Percentiles rank a stretch among this genome's conserved stretches.
phyloP scores from a whole-genome alignment of 1,140 invertebrate species.

The Rhizoglyphus robini region DNA sequence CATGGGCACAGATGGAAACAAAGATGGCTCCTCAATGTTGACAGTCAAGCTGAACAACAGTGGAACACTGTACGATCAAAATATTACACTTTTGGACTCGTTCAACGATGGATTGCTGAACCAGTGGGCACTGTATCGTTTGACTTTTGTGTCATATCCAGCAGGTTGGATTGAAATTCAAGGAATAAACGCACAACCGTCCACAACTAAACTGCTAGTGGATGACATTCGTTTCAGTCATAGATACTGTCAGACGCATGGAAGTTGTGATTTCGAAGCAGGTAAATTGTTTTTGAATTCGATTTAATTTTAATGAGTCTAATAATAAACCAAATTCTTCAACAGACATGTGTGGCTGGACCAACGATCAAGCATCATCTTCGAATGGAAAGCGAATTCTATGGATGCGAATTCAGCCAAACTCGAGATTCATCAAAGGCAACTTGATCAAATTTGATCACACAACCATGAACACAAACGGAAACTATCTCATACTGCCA shows the following conservation, averaged over 20 bases:
- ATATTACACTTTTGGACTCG: background rate
- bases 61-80: background rate
- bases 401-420: background rate
- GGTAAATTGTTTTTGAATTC: background rate
- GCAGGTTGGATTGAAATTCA: background rate
- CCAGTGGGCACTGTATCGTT: background rate
- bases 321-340: background rate
- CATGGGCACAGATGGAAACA: background rate
- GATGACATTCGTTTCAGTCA: background rate
- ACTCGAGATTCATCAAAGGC: background rate
- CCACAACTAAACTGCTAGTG: background rate
- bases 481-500: background rate
- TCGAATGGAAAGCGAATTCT: background rate
- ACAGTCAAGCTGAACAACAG: background rate
- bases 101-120: background rate
- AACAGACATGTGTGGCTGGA: slow-evolving; percentile 24
- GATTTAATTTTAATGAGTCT: background rate
- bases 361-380: background rate
- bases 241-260: background rate
- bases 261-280: slow-evolving; percentile 26
- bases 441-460: background rate
- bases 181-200: background rate
- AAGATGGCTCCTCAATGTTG: background rate
- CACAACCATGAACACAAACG: background rate
- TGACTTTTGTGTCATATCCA: background rate